Evolutionary conservation across 2,797 vertebrate species (phyloP).

Genomic region (Rhinella marina): DNA sequence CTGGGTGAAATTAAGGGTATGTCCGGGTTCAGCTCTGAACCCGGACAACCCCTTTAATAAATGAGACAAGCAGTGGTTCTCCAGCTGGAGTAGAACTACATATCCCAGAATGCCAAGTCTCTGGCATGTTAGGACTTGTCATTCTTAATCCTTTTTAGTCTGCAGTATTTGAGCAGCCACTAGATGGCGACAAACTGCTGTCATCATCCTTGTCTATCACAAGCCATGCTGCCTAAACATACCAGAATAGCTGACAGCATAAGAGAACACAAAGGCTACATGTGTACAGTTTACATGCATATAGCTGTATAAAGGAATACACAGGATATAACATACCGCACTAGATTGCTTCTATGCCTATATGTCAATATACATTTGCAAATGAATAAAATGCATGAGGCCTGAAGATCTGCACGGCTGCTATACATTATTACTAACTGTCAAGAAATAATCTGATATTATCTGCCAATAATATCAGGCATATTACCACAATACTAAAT

Average conservation of each 20-base stretch:
- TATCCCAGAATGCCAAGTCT: background rate
- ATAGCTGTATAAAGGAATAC: background rate
- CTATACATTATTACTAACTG: background rate
- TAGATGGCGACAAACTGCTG: conserved; percentile 26
- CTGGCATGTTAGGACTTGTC: background rate
- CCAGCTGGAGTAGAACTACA: background rate
- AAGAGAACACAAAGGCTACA: too few species aligned
- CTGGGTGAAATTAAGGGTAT: too few species aligned
- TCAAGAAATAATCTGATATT: background rate
- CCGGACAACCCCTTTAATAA: too few species aligned
- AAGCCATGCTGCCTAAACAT: background rate
- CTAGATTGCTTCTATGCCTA: background rate
- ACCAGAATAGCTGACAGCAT: background rate
- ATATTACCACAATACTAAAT: background rate
- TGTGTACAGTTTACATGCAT: too few species aligned
- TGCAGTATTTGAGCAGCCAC: background rate
- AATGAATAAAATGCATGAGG: background rate
- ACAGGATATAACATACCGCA: background rate
- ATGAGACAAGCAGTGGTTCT: background rate
- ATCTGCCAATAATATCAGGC: background rate
- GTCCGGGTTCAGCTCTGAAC: too few species aligned
- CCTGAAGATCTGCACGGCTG: background rate
- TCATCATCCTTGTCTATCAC: background rate
- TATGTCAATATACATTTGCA: background rate
- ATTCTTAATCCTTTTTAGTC: background rate